Evolutionary conservation across 2,113 vertebrate genomes (phyloP).

Genomic region (Myotis yumanensis): DNA sequence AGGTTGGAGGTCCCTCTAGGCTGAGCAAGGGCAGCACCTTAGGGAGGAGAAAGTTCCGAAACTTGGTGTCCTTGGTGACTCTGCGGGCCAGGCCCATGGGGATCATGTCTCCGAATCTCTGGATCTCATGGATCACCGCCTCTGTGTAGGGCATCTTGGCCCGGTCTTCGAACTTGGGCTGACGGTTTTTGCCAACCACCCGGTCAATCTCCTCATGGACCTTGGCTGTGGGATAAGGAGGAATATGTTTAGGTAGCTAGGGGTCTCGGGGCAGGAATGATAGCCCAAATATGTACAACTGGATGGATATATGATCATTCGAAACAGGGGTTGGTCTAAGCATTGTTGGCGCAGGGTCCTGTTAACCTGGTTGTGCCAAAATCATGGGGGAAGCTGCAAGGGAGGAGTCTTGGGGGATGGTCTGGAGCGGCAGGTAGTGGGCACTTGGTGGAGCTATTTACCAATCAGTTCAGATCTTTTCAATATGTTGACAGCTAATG

Average conservation of each 20-base stretch:
- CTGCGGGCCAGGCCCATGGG: constrained; percentile 52
- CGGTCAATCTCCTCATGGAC: constrained; percentile 72
- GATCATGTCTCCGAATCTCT: constrained; percentile 55
- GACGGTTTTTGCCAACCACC: constrained; percentile 68
- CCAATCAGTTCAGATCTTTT: not conserved
- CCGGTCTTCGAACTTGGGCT: constrained; percentile 66
- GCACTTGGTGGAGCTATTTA: not conserved
- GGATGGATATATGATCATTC: not conserved
- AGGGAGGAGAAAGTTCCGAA: constrained; percentile 65
- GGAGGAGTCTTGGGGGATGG: not conserved
- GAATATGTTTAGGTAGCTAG: not conserved
- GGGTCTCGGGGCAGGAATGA: not conserved
- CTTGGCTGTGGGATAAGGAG: constrained; percentile 50
- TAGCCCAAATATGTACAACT: not conserved
- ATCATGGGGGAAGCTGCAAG: rapidly evolving
- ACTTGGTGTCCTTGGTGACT: constrained; percentile 68
- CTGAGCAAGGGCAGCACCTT: constrained; percentile 52
- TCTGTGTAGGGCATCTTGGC: constrained; percentile 77
- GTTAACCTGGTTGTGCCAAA: not conserved
- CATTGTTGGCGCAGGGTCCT: too few relatives aligned
- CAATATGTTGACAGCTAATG: not conserved
- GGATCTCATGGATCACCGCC: constrained; percentile 74
- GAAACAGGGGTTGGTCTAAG: rapidly evolving
- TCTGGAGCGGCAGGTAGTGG: not conserved
- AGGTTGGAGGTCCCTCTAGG: not conserved